Conservation (phyloP, 30 jellyfish, hydroid and myxozoan species). For the Aurelia coerulea region DNA sequence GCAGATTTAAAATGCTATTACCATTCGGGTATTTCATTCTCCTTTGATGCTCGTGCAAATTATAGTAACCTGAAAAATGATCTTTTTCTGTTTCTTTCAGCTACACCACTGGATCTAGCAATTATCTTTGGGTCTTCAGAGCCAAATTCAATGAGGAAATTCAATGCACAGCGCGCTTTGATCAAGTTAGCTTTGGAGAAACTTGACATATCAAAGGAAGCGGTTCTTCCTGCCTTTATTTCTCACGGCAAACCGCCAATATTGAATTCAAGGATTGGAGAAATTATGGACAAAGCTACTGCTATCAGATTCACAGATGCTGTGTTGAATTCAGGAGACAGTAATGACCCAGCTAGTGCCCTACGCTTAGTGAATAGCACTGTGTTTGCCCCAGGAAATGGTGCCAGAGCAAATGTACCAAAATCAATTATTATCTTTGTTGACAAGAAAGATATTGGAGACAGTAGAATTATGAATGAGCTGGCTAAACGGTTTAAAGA, state of each 20-base stretch:
- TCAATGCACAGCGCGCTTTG: conserved; percentile 49
- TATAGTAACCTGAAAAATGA: too few relatives aligned
- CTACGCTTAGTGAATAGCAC: conserved; percentile 61
- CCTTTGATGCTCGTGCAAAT: too few relatives aligned
- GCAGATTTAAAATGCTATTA: too few relatives aligned
- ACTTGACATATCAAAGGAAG: conserved; percentile 32
- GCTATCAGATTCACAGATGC: neutral
- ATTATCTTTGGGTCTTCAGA: conserved; percentile 69
- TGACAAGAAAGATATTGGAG: conserved; percentile 58
- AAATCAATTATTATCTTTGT: conserved; percentile 84
- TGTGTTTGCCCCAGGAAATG: conserved; percentile 66
- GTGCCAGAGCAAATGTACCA: conserved; percentile 80
- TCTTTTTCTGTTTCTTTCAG: neutral
- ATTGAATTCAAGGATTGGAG: conserved; percentile 41
- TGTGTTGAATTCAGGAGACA: conserved; percentile 18
- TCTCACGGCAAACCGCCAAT: conserved; percentile 59
- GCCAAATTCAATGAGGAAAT: conserved; percentile 36
- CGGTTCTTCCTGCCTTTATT: conserved; percentile 53
- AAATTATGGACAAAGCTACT: neutral
- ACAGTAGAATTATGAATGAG: conserved; percentile 42
- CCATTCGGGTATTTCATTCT: too few relatives aligned
- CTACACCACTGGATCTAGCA: conserved; percentile 35
- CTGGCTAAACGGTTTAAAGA: conserved; percentile 77
- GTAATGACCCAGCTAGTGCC: conserved; percentile 62
- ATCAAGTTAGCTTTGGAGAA: conserved; percentile 17